Evolutionary conservation across 1,140 invertebrate species (phyloP).

Genomic region (Venturia canescens): DNA sequence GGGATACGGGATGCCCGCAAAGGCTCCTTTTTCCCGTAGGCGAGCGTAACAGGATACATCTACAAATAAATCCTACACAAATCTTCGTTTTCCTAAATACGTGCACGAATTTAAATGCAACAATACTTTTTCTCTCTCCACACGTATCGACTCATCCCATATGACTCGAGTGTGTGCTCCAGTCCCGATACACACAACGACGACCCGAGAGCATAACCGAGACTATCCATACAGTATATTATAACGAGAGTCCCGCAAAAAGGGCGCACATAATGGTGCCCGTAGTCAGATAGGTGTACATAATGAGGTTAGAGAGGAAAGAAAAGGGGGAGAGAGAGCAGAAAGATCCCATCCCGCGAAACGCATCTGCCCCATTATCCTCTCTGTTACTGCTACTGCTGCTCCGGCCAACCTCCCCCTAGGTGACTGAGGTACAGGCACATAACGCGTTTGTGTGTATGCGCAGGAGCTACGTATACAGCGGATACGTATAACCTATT

Average conservation of each 20-base stretch:
- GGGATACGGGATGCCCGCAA: not conserved
- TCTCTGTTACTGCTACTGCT: slow-evolving; percentile 64
- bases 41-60: slow-evolving; percentile 10
- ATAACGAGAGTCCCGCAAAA: slow-evolving; percentile 65
- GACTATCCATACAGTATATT: slow-evolving; percentile 42
- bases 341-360: slow-evolving; percentile 61
- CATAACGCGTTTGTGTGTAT: not conserved
- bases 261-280: slow-evolving; percentile 72
- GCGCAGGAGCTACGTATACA: not conserved
- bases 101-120: slow-evolving; percentile 7
- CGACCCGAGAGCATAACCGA: not conserved
- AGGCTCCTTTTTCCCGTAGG: slow-evolving; percentile 15
- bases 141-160: not conserved
- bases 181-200: not conserved
- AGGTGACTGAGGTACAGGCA: not conserved
- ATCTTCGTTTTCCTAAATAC: not conserved
- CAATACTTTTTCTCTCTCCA: not conserved
- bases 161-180: not conserved
- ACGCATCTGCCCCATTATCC: slow-evolving; percentile 77
- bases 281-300: slow-evolving; percentile 71
- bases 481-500: not conserved
- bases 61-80: slow-evolving; percentile 30
- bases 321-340: slow-evolving; percentile 49
- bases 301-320: slow-evolving; percentile 65
- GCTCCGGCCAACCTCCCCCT: slow-evolving; percentile 1